Percentiles rank a stretch among this genome's conserved stretches.
Conservation (phyloP, 2,113 vertebrate species). For the Zosterops pallidus region DNA sequence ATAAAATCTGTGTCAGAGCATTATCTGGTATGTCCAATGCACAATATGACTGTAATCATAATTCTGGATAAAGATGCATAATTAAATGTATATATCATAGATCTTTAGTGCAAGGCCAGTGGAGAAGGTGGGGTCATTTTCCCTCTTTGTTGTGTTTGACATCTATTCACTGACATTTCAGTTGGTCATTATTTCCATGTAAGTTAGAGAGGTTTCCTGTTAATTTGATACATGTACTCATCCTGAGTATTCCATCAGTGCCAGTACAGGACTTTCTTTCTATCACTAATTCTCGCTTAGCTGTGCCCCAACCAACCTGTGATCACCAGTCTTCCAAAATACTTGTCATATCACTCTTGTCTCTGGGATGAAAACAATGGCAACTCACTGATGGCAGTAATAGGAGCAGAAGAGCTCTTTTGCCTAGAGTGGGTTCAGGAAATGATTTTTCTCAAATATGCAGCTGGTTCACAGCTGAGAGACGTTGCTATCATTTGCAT, state of each 20-base stretch:
- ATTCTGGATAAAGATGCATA: constrained; percentile 43
- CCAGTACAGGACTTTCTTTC: background rate
- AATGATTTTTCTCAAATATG: background rate
- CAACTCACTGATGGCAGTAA: background rate
- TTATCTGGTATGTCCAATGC: constrained; percentile 85
- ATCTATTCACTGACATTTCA: background rate
- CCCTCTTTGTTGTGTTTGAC: background rate
- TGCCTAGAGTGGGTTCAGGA: background rate
- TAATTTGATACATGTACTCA: background rate
- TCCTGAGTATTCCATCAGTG: background rate
- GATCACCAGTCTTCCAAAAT: background rate
- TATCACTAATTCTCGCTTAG: background rate
- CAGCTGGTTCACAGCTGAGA: background rate
- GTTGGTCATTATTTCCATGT: background rate
- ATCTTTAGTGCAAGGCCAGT: background rate
- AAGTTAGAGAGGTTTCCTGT: background rate
- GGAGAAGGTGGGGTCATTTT: background rate
- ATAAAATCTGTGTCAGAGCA: constrained; percentile 84
- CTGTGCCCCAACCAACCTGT: background rate
- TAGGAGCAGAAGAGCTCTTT: background rate
- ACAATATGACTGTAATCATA: background rate
- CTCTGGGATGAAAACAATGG: background rate
- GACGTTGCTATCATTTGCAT: background rate
- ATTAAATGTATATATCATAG: background rate
- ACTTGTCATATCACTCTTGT: background rate